A percentile compares a stretch with the other conserved stretches of the same genome.
Evolutionary conservation across 2,797 vertebrate genomes (phyloP).

Genomic region (Etheostoma nigrum): DNA sequence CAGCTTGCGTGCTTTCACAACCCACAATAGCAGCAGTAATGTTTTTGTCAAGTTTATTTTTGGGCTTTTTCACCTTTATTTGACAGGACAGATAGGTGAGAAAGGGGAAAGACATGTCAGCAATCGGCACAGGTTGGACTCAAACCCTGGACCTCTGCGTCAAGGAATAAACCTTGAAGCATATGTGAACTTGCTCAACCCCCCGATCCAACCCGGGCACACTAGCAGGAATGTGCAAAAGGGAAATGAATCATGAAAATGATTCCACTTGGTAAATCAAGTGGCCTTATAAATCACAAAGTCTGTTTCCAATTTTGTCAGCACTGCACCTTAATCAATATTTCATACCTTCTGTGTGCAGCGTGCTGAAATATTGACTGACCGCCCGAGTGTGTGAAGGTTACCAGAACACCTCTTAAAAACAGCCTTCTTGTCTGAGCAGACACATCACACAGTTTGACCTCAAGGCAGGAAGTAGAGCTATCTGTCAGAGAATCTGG

Average conservation of each 20-base stretch:
- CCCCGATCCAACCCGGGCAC: too few species aligned
- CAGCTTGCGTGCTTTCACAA: constrained; percentile 33
- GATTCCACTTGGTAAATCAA: constrained; percentile 62
- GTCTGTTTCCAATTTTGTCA: constrained; percentile 56
- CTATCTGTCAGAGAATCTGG: constrained; percentile 63
- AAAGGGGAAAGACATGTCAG: too few species aligned
- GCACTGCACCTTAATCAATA: constrained; percentile 55
- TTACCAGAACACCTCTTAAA: constrained; percentile 51
- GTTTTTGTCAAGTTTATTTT: not conserved
- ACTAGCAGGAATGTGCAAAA: constrained; percentile 44
- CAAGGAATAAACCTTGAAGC: too few species aligned
- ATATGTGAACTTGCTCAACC: too few species aligned
- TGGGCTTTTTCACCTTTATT: too few species aligned
- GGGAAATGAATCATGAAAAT: constrained; percentile 67
- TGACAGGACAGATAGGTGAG: too few species aligned
- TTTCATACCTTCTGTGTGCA: constrained; percentile 51
- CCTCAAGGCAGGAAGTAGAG: constrained; percentile 62
- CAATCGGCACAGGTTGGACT: too few species aligned
- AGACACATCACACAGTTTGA: constrained; percentile 69
- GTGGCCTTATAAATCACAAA: constrained; percentile 60
- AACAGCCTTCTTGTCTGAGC: constrained; percentile 55
- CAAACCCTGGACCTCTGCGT: too few species aligned
- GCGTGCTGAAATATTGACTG: constrained; percentile 56
- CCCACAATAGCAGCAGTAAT: constrained; percentile 36
- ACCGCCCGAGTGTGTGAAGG: constrained; percentile 59